Conservation (phyloP, 2,888 invertebrate genomes). For the Acleris cristana region DNA sequence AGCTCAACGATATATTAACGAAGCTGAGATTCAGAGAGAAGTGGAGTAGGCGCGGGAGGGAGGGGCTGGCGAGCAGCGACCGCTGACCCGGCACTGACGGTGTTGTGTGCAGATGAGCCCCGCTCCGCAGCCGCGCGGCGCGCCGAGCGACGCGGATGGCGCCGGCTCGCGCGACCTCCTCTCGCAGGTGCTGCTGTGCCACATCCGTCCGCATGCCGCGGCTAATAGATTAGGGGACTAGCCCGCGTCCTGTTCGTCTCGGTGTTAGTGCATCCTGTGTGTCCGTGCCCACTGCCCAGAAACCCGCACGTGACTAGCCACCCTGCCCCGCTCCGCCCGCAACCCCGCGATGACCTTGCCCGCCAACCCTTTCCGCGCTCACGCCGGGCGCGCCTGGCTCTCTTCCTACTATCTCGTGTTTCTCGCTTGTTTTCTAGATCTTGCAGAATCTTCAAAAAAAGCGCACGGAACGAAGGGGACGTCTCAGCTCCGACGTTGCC, state of each 20-base stretch:
- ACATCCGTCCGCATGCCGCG: constrained; percentile 54
- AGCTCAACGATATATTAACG: constrained; percentile 47
- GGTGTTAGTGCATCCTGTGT: constrained; percentile 79
- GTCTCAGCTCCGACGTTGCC: constrained; percentile 96
- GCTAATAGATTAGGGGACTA: constrained; percentile 70
- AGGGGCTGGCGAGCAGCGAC: constrained; percentile 49
- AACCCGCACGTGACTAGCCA: constrained; percentile 48
- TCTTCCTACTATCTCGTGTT: constrained; percentile 92
- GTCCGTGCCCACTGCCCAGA: constrained; percentile 58
- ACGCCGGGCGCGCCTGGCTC: constrained; percentile 80
- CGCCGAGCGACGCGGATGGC: constrained; percentile 72
- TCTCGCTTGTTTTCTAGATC: constrained; percentile 97
- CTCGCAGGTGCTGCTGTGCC: constrained; percentile 70
- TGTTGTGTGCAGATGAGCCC: constrained; percentile 83
- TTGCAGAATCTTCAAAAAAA: constrained; percentile 99
- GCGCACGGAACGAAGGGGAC: constrained; percentile 98
- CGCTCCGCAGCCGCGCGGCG: constrained; percentile 77
- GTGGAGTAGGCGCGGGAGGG: constrained; percentile 73
- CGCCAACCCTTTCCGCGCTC: constrained; percentile 66
- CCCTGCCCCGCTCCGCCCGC: constrained; percentile 59
- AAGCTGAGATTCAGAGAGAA: constrained; percentile 81
- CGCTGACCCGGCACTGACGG: constrained; percentile 74
- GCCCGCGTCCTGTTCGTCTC: constrained; percentile 72
- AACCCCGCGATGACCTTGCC: constrained; percentile 61
- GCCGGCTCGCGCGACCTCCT: constrained; percentile 76